Percentiles rank a stretch among this genome's conserved stretches.
Conservation (phyloP, 2,113 vertebrate genomes). For the Rafetus swinhoei region DNA sequence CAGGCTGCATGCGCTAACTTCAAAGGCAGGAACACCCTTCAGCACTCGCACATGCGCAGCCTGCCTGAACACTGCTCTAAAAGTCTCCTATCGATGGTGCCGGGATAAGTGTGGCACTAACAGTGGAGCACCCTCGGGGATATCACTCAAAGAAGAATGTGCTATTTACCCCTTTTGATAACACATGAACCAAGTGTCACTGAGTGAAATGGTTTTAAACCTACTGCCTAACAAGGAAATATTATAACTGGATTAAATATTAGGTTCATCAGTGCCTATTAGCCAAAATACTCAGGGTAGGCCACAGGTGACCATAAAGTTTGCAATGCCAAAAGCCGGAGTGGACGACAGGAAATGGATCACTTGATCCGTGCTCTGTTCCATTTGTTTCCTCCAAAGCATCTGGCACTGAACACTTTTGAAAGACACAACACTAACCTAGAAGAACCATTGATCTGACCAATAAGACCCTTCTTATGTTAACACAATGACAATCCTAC, state of each 20-base stretch:
- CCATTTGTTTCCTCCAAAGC: neutral
- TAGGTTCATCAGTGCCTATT: neutral
- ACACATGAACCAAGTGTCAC: too few species aligned
- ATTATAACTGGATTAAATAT: neutral
- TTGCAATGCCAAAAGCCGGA: neutral
- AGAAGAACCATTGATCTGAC: too few species aligned
- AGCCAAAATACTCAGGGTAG: neutral
- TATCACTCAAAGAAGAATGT: neutral
- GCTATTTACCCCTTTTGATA: neutral
- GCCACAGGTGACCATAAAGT: neutral
- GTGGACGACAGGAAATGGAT: neutral
- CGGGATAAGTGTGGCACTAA: too few species aligned
- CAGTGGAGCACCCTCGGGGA: too few species aligned
- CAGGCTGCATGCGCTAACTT: too few species aligned
- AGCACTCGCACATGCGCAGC: too few species aligned
- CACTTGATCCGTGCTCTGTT: neutral
- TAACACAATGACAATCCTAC: slow-evolving; percentile 19
- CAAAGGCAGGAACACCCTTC: too few species aligned
- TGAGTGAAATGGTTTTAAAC: neutral
- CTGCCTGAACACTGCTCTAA: too few species aligned
- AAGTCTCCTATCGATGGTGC: too few species aligned
- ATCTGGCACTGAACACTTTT: too few species aligned
- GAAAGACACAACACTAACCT: too few species aligned
- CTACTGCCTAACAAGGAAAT: neutral
- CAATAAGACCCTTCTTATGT: neutral